A percentile compares a stretch with the other conserved stretches of the same genome.
Conservation (phyloP, 2,113 vertebrate species). For the Elaphurus davidianus region DNA sequence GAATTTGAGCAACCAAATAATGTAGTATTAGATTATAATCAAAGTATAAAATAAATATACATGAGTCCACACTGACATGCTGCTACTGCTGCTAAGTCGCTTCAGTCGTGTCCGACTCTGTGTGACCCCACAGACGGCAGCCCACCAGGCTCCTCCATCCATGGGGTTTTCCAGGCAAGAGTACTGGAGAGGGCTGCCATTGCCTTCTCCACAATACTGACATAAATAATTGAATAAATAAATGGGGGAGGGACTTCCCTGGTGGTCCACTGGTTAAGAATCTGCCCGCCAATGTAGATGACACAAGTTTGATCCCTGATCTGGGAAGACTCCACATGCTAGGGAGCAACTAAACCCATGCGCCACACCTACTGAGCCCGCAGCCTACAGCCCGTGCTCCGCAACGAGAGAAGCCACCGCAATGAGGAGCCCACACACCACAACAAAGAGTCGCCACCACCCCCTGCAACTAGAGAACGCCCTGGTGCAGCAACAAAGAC, state of each 20-base stretch:
- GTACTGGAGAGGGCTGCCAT: too few relatives aligned
- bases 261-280: background rate
- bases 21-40: background rate
- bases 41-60: background rate
- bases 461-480: background rate
- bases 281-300: background rate
- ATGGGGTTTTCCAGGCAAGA: too few relatives aligned
- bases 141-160: too few relatives aligned
- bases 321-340: background rate
- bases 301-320: background rate
- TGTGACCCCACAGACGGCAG: too few relatives aligned
- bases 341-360: background rate
- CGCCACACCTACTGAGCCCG: background rate
- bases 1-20: background rate
- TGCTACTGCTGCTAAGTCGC: too few relatives aligned
- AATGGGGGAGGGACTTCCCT: background rate
- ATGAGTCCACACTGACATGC: background rate
- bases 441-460: background rate
- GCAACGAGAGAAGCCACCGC: rapidly evolving
- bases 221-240: background rate
- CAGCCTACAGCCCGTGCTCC: background rate
- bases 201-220: background rate
- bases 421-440: rapidly evolving
- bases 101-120: too few relatives aligned
- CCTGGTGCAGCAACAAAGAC: background rate